phyloP scores from a whole-genome alignment of 2,797 vertebrate genomes.

The Cynodonichthys magdalenae region DNA sequence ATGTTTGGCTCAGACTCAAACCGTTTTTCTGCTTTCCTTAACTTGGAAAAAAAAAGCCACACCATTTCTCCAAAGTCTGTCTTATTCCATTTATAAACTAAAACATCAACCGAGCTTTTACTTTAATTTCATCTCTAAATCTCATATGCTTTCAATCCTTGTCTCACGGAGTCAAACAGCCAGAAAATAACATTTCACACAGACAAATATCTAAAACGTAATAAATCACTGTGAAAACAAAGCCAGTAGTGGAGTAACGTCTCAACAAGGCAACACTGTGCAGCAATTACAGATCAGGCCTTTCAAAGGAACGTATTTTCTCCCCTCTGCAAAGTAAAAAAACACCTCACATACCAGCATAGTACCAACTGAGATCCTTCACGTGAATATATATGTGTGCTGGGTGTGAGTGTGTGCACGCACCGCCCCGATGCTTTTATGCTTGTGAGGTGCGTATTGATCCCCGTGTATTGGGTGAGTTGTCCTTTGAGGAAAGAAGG shows the following conservation, averaged over 20 bases:
- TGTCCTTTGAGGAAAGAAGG: constrained; percentile 58
- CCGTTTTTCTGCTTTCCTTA: constrained; percentile 40
- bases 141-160: constrained; percentile 36
- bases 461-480: constrained; percentile 45
- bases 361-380: constrained; percentile 24
- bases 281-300: constrained; percentile 55
- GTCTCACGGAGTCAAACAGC: constrained; percentile 45
- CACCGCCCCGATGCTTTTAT: background rate
- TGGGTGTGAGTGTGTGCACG: background rate
- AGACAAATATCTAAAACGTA: constrained; percentile 40
- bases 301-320: constrained; percentile 58
- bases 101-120: constrained; percentile 48
- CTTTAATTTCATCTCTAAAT: constrained; percentile 52
- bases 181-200: constrained; percentile 46
- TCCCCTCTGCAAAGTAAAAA: constrained; percentile 26
- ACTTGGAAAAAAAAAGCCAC: constrained; percentile 42
- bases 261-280: constrained; percentile 47
- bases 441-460: constrained; percentile 47
- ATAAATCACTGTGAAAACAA: constrained; percentile 62
- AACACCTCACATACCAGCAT: constrained; percentile 37
- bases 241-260: constrained; percentile 41
- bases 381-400: constrained; percentile 3
- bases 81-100: constrained; percentile 56
- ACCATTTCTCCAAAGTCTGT: constrained; percentile 54
- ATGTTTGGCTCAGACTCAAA: constrained; percentile 47